Evolutionary conservation across 2,113 vertebrate species (phyloP).

Genomic region (Bubo blakistoni): DNA sequence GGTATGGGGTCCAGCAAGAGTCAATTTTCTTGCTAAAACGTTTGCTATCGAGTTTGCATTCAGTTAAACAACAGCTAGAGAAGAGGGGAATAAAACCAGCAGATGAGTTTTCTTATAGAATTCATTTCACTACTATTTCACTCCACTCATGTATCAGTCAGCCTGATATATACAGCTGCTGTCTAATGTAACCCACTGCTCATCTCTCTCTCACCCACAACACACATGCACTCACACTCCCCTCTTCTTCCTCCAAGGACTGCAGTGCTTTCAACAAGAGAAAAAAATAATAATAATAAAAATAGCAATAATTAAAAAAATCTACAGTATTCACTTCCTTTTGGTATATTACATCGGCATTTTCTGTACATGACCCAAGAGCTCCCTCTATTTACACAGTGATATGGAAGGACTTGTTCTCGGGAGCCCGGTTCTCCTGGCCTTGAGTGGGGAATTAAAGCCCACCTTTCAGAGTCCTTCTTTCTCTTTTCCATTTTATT

Average conservation of each 20-base stretch:
- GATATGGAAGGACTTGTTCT: slow-evolving; percentile 35
- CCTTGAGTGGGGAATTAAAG: slow-evolving; percentile 49
- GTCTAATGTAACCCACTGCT: not conserved
- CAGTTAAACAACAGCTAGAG: slow-evolving; percentile 35
- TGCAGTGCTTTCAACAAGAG: slow-evolving; percentile 74
- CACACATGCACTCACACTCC: slow-evolving; percentile 31
- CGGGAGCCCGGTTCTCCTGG: slow-evolving; percentile 29
- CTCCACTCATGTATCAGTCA: not conserved
- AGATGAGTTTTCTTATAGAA: slow-evolving; percentile 45
- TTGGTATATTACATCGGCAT: slow-evolving; percentile 74
- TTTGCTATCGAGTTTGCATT: slow-evolving; percentile 34
- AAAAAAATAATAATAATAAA: slow-evolving; percentile 70
- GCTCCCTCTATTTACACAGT: slow-evolving; percentile 73
- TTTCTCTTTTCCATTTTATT: not conserved
- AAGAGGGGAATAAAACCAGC: slow-evolving; percentile 39
- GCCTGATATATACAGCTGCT: not conserved
- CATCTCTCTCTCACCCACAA: slow-evolving; percentile 11
- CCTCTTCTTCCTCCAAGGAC: slow-evolving; percentile 59
- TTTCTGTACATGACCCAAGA: slow-evolving; percentile 80
- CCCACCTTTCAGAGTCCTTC: slow-evolving; percentile 21
- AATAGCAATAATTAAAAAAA: slow-evolving; percentile 80
- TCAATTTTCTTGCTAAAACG: not conserved
- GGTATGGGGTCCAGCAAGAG: not conserved
- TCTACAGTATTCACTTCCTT: slow-evolving; percentile 79
- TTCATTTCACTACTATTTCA: slow-evolving; percentile 9